These are phyloP conservation scores for Microcebus ravelobensis DNA, from an alignment of 2,113 vertebrate species.

Conservation along the genomic window DNA sequence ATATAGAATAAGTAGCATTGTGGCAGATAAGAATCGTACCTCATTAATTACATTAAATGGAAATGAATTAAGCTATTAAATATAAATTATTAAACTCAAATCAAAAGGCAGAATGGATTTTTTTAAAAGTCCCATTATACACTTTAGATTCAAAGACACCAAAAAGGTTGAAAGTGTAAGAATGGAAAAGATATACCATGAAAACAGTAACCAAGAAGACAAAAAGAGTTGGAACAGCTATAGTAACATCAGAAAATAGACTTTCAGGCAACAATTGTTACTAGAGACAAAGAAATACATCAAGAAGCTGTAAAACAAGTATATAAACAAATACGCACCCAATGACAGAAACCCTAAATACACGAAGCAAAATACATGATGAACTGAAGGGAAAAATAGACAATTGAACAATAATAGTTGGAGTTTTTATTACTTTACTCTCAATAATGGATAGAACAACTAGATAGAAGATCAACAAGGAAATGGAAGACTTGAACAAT, in stretches of 20 bases:
- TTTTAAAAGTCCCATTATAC: neutral
- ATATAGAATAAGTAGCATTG: neutral
- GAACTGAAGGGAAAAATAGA: neutral
- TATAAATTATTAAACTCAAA: neutral
- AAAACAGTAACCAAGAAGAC: neutral
- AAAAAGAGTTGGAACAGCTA: neutral
- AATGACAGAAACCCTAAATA: neutral
- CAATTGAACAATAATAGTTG: neutral
- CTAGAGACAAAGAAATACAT: neutral
- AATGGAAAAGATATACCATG: neutral
- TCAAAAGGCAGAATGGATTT: neutral
- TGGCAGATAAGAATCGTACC: neutral
- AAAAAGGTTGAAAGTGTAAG: neutral
- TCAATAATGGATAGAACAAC: neutral
- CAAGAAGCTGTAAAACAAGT: neutral
- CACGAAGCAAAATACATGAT: neutral
- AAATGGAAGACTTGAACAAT: neutral
- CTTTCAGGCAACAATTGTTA: neutral
- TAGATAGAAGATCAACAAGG: neutral
- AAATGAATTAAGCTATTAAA: slow-evolving; percentile 12
- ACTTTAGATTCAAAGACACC: neutral
- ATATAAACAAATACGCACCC: neutral
- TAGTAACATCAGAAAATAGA: neutral
- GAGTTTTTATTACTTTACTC: neutral
- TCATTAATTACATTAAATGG: neutral